phyloP scores from a whole-genome alignment of 2,113 vertebrate species.

The Pteruthius melanotis region DNA sequence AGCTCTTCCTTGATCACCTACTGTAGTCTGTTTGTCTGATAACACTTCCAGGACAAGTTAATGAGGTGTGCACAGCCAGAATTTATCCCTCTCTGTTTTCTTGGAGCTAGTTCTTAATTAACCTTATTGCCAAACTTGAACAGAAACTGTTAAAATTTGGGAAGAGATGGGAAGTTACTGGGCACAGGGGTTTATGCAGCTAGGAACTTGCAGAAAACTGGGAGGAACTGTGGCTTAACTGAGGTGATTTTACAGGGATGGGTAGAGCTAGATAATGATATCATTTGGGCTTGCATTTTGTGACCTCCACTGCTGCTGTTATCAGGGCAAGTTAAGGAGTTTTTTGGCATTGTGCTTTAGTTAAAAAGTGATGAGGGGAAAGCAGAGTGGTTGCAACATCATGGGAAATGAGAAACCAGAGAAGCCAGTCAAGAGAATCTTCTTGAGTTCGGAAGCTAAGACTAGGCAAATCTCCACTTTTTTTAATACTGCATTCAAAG shows the following conservation, averaged over 20 bases:
- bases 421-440: not conserved
- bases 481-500: not conserved
- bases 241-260: not conserved
- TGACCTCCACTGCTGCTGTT: not conserved
- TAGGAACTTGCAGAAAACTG: not conserved
- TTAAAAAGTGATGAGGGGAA: not conserved
- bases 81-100: not conserved
- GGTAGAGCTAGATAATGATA: not conserved
- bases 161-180: not conserved
- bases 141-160: not conserved
- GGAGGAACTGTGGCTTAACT: not conserved
- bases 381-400: not conserved
- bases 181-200: not conserved
- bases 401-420: not conserved
- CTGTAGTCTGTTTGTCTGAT: not conserved
- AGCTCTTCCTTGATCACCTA: fast-evolving
- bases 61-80: not conserved
- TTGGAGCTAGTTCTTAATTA: not conserved
- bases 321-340: not conserved
- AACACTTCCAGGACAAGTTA: not conserved
- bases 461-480: not conserved
- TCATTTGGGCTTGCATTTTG: not conserved
- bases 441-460: not conserved
- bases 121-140: not conserved
- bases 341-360: not conserved